Conservation (phyloP, 2,888 invertebrate genomes). For the Drosophila rubida region DNA sequence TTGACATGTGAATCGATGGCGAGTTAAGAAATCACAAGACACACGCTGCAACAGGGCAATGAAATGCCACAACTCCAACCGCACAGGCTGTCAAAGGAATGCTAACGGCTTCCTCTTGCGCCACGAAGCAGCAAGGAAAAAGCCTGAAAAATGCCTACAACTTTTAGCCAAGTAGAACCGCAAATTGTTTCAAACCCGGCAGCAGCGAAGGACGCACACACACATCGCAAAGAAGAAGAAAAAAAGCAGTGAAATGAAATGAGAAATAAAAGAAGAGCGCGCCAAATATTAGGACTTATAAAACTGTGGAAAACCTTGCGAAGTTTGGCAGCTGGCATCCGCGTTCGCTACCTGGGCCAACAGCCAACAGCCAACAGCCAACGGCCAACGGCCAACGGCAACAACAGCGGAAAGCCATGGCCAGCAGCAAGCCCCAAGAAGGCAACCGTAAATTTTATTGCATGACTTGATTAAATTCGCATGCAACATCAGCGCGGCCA, state of each 20-base stretch:
- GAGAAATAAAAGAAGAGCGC: slow-evolving; percentile 18
- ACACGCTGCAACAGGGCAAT: slow-evolving; percentile 6
- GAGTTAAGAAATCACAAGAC: slow-evolving; percentile 11
- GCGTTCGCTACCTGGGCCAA: slow-evolving; percentile 4
- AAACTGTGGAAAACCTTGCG: slow-evolving; percentile 28
- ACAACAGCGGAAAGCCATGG: slow-evolving; percentile 17
- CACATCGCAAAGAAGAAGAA: slow-evolving; percentile 22
- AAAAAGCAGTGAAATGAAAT: background rate
- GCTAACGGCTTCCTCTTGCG: slow-evolving; percentile 35
- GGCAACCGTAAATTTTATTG: slow-evolving; percentile 83
- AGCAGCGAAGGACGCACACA: slow-evolving; percentile 26
- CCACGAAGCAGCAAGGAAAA: slow-evolving; percentile 11
- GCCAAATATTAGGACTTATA: slow-evolving; percentile 43
- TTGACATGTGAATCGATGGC: slow-evolving; percentile 56
- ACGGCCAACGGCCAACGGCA: background rate
- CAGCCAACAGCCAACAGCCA: background rate
- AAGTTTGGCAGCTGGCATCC: slow-evolving; percentile 27
- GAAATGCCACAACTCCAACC: slow-evolving; percentile 33
- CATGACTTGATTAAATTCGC: slow-evolving; percentile 84
- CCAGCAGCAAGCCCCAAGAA: slow-evolving; percentile 34
- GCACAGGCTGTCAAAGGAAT: slow-evolving; percentile 38
- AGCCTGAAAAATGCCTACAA: slow-evolving; percentile 35
- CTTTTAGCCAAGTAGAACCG: slow-evolving; percentile 49
- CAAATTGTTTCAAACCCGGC: slow-evolving; percentile 69
- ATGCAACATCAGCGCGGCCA: slow-evolving; percentile 59